Conservation (phyloP, 2,797 vertebrate species). For the Toxotes lorentzi region DNA sequence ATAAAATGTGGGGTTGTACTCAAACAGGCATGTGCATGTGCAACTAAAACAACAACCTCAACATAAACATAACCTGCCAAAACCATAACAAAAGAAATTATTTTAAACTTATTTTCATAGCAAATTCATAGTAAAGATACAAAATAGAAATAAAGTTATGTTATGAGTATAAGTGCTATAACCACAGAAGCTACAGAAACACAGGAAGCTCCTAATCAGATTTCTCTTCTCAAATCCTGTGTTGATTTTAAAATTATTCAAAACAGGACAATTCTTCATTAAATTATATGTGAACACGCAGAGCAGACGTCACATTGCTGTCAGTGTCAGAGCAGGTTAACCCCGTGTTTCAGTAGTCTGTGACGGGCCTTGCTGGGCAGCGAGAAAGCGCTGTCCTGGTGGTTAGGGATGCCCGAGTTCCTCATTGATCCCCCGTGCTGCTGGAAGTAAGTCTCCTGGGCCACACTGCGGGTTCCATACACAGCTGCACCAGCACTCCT, state of each 20-base stretch:
- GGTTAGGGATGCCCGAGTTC: conserved; percentile 93
- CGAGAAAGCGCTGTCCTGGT: conserved; percentile 91
- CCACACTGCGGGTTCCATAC: conserved; percentile 87
- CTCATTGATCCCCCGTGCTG: conserved; percentile 83
- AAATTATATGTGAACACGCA: background rate
- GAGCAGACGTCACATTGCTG: background rate
- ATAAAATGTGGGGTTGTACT: background rate
- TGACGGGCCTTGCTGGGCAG: conserved; percentile 91
- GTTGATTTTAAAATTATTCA: conserved; percentile 4
- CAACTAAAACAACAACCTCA: background rate
- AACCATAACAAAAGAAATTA: background rate
- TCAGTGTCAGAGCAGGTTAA: conserved; percentile 90
- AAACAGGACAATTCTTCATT: conserved; percentile 3
- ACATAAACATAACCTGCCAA: background rate
- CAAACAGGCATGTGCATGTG: background rate
- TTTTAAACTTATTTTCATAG: background rate
- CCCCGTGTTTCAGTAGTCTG: conserved; percentile 93
- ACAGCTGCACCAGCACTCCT: conserved; percentile 90
- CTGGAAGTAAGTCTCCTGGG: conserved; percentile 95
- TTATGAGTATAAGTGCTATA: background rate
- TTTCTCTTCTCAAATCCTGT: background rate
- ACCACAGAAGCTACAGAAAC: background rate
- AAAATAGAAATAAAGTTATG: background rate
- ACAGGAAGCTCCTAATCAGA: background rate
- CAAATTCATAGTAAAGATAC: background rate